Conservation (phyloP, 2,888 invertebrate species). For the Hypolimnas misippus region DNA sequence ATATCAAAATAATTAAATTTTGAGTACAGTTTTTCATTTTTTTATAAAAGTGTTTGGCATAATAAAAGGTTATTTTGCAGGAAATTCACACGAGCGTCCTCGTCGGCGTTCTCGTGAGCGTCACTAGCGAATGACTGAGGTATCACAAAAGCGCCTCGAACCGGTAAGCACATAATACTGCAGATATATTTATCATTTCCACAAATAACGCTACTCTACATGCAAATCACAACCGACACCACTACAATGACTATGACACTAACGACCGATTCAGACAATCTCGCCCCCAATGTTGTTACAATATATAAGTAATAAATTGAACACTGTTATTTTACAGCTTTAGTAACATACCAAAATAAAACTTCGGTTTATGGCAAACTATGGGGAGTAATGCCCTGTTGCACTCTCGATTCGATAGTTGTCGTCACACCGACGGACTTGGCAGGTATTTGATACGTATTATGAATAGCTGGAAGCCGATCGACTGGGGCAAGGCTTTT, state of each 20-base stretch:
- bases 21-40: too few species aligned
- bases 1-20: too few species aligned
- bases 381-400: constrained; percentile 73
- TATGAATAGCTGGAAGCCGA: constrained; percentile 66
- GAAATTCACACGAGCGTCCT: constrained; percentile 71
- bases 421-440: constrained; percentile 82
- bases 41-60: not conserved
- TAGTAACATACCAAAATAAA: constrained; percentile 79
- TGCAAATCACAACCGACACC: constrained; percentile 19
- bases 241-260: constrained; percentile 35
- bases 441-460: constrained; percentile 83
- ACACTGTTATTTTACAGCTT: constrained; percentile 82
- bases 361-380: constrained; percentile 80
- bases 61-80: constrained; percentile 48
- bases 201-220: constrained; percentile 27
- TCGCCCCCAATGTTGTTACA: constrained; percentile 51
- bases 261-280: constrained; percentile 45
- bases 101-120: constrained; percentile 79
- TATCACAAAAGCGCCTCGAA: constrained; percentile 80
- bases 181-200: constrained; percentile 20
- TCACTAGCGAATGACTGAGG: constrained; percentile 79
- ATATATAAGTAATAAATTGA: constrained; percentile 77
- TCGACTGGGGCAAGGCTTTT: constrained; percentile 50
- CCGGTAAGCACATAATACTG: constrained; percentile 70
- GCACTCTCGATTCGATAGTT: constrained; percentile 78